Base-by-base conservation (phyloP, 2,888 invertebrate species). In the Temnothorax rugatulus region DNA sequence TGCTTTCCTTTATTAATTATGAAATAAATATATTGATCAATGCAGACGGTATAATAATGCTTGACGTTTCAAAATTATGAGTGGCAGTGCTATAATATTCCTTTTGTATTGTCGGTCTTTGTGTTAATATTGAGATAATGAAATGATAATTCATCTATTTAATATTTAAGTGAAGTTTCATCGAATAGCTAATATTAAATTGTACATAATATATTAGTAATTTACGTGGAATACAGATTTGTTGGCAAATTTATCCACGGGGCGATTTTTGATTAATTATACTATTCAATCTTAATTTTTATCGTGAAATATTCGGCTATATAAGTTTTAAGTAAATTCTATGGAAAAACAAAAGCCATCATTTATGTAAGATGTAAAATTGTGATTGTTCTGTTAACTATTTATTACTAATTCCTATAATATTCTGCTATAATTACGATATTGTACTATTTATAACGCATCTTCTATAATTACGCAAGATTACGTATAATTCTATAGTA, bases 151-250 rank as follows among this genome's bases (percentile, higher is more conserved):
- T 63, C 21, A 38, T 63, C 13, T 50, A 25, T 21, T 34, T 64
- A 63, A 75, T 50, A 50, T 63, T 63, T 50, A 63, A 75, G 18
- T 63, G 15, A 75, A 74, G 25, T 61, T 74, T 61, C 15, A n/a
- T 34, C 2, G 13, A 74, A 63, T 61, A 15, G 15, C 11, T 47
- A n/a, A 59, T 29, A 75, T 61, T 50, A 21, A 61, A 47, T 38
- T 47, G 15, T 21, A 63, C 34, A 21, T 21, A 21, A 47, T 47
- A 15, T 44, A 18, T 76, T 5, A 63, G 15, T 25, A 34, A 44
- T 47, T n/a, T 61, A n/a, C 34, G 13, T 54, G 0, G 0, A 63
- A 25, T 25, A 4, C 8, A 21, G 50, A 76, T 63, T 63, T 21
- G 7, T 73, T 73, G 1, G 5, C 13, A 9, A 34, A 47, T 50